phyloP scores from a whole-genome alignment of 2,888 invertebrate species.

The Caenorhabditis sp. region DNA sequence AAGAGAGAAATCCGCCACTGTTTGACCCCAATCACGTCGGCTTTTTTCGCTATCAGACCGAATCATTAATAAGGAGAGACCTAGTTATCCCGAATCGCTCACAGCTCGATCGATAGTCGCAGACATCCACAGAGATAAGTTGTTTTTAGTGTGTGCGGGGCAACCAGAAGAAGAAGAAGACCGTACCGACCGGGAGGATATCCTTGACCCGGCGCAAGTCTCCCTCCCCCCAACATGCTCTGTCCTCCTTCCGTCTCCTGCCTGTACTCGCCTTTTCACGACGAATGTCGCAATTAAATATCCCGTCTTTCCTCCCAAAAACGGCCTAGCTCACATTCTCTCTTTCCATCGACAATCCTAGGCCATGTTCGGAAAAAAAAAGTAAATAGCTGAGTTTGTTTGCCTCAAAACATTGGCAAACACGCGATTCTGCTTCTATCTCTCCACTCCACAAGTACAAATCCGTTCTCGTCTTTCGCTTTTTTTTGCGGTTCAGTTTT shows the following conservation, averaged over 20 bases:
- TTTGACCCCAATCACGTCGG: slow-evolving; percentile 26
- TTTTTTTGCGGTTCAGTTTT: slow-evolving; percentile 6
- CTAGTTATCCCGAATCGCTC: slow-evolving; percentile 43
- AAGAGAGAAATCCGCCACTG: background rate
- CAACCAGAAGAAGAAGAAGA: too few relatives aligned
- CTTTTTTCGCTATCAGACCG: slow-evolving; percentile 28
- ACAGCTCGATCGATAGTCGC: slow-evolving; percentile 40
- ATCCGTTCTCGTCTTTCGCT: slow-evolving; percentile 19
- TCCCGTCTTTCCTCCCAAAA: background rate
- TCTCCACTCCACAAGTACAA: background rate
- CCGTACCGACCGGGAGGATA: slow-evolving; percentile 27
- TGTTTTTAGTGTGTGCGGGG: slow-evolving; percentile 30
- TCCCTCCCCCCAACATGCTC: slow-evolving; percentile 22
- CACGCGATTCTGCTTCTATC: background rate
- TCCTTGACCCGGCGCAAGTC: slow-evolving; percentile 36
- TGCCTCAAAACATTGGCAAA: slow-evolving; percentile 7
- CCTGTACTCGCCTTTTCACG: background rate
- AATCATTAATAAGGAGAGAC: slow-evolving; percentile 36
- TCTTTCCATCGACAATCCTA: background rate
- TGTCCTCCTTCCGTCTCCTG: background rate
- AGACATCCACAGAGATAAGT: slow-evolving; percentile 25
- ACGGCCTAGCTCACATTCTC: background rate
- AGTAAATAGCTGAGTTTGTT: slow-evolving; percentile 4
- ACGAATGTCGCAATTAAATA: slow-evolving; percentile 1
- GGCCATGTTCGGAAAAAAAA: background rate